Conservation (phyloP, 2,113 vertebrate species). For the Sturnira hondurensis region DNA sequence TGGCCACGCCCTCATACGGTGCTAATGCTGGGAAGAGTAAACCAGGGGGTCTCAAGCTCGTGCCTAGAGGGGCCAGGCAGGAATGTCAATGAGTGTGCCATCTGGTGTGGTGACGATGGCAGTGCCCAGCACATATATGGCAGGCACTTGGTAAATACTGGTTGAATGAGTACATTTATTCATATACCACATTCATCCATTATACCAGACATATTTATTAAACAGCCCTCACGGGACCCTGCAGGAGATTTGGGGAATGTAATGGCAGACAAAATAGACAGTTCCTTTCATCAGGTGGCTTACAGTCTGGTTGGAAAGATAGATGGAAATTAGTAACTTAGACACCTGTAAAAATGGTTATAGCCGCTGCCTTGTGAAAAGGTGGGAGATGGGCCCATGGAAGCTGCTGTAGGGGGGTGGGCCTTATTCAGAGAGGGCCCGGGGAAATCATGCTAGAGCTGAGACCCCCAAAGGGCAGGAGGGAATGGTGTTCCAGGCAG, state of each 20-base stretch:
- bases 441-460: background rate
- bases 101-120: background rate
- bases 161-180: background rate
- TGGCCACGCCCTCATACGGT: background rate
- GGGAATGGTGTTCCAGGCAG: background rate
- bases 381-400: too few species aligned
- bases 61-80: background rate
- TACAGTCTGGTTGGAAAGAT: background rate
- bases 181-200: background rate
- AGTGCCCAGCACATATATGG: accelerated
- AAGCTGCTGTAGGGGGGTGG: accelerated
- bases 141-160: background rate
- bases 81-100: background rate
- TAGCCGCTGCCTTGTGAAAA: background rate
- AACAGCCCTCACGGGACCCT: background rate
- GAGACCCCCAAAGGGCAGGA: background rate
- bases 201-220: background rate
- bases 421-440: background rate
- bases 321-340: background rate
- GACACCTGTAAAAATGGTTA: background rate
- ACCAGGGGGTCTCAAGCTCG: background rate
- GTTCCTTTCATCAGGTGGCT: background rate
- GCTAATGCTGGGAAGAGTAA: background rate
- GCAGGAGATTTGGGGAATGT: background rate
- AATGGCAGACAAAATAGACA: background rate